Evolutionary conservation across 2,113 vertebrate species (phyloP).

Genomic region (Xerus inauris): DNA sequence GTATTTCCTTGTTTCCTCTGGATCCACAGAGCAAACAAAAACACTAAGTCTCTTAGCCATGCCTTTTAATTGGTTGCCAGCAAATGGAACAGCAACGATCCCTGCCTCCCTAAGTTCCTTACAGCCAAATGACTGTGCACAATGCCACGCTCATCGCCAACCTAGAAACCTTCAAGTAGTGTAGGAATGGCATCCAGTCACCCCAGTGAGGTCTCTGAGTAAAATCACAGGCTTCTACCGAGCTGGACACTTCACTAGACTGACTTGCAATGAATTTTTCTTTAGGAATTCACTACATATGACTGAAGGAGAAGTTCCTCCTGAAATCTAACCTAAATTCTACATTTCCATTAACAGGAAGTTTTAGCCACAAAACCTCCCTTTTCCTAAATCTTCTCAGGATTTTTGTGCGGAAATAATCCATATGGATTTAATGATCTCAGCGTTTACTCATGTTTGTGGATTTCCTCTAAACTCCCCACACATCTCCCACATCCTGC

Average conservation of each 20-base stretch:
- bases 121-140: accelerated
- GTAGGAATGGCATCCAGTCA: neutral
- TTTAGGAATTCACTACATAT: neutral
- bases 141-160: neutral
- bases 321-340: neutral
- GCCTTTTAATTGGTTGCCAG: neutral
- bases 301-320: neutral
- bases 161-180: too few species aligned
- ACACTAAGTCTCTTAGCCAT: neutral
- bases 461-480: constrained; percentile 14
- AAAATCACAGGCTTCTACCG: neutral
- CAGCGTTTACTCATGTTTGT: constrained; percentile 46
- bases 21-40: neutral
- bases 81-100: neutral
- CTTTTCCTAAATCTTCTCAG: neutral
- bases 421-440: neutral
- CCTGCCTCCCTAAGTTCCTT: neutral
- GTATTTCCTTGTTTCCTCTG: neutral
- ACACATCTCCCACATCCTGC: constrained; percentile 48
- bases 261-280: neutral
- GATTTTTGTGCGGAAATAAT: neutral
- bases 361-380: neutral
- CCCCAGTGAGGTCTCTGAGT: neutral
- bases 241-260: neutral
- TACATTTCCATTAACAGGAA: neutral